Base-by-base conservation (phyloP, 2,797 vertebrate genomes). In the Macropodus opercularis region DNA sequence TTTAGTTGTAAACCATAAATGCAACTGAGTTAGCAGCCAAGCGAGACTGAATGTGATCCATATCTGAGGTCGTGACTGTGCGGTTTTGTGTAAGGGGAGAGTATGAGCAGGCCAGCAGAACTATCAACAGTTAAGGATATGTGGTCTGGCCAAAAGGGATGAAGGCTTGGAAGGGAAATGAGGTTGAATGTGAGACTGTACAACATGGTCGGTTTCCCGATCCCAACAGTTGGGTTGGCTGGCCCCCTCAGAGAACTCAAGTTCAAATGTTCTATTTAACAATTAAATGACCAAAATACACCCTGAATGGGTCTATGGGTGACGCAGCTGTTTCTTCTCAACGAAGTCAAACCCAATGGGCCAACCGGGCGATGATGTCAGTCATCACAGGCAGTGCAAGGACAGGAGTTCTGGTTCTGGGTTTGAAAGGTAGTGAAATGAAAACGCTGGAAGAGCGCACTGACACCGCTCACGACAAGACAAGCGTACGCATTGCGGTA, bases 161-260 rank as follows among this genome's bases (percentile, higher is more conserved):
- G 72, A 88, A 81, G 85, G 89, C 85, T 89, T 91, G 87, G 85
- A 90, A 84, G 61, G 80, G 83, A 89, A 89, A 84, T 67, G 69
- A 82, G 70, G 50, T 57, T 71, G 54, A 78, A 85, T 75, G 62
- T 44, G 75, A 84, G 84, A 80, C 82, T 73, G 84, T 65, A 87
- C 67, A 79, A 81, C 76, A 68, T 41, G 63, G 63, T 48, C 57
- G 13, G 29, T 26, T 72, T 46, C 49, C 50, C 31, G 13, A 35
- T 62, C 68, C 63, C 54, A 66, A 75, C 27, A 42, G 67, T 63
- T 27, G 60, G 77, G 65, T 77, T 87, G 86, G 77, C 80, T 42
- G 39, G 65, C 40, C 66, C 70, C 24, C 17, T 2, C 8, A 13
- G 39, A 72, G 75, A 77, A 49, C 44, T n/a, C 13, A 6, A 80